Evolutionary conservation across 2,797 vertebrate genomes (phyloP).

Genomic region (Neopelma chrysocephalum): DNA sequence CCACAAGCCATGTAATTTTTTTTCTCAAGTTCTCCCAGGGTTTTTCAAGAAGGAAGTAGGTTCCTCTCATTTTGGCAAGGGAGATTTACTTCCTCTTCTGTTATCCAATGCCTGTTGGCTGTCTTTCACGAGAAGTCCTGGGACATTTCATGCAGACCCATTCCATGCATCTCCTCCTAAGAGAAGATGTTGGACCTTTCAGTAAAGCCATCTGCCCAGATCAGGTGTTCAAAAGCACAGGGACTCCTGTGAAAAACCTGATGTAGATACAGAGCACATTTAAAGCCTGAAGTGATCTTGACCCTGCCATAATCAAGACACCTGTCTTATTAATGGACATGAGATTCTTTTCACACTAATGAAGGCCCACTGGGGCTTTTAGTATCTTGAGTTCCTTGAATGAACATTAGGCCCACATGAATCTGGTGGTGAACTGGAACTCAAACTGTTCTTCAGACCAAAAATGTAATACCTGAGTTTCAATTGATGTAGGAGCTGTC

Average conservation of each 20-base stretch:
- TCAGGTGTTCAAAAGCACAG: not conserved
- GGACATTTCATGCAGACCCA: not conserved
- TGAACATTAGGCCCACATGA: not conserved
- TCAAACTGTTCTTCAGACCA: not conserved
- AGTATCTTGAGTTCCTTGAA: not conserved
- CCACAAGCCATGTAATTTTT: not conserved
- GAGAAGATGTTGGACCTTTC: not conserved
- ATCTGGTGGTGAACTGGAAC: not conserved
- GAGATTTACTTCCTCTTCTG: not conserved
- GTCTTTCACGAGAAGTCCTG: not conserved
- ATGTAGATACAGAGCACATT: not conserved
- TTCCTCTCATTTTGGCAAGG: not conserved
- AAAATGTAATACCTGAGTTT: not conserved
- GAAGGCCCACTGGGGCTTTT: not conserved
- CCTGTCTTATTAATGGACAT: not conserved
- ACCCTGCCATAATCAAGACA: not conserved
- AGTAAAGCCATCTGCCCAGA: not conserved
- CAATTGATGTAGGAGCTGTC: not conserved
- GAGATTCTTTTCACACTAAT: not conserved
- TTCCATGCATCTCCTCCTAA: not conserved
- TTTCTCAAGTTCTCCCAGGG: not conserved
- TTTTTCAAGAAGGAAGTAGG: not conserved
- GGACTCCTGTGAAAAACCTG: not conserved
- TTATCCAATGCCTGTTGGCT: not conserved
- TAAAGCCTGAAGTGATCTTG: not conserved